Conservation (phyloP, 2,888 invertebrate genomes). For the Zaprionus lineosus region DNA sequence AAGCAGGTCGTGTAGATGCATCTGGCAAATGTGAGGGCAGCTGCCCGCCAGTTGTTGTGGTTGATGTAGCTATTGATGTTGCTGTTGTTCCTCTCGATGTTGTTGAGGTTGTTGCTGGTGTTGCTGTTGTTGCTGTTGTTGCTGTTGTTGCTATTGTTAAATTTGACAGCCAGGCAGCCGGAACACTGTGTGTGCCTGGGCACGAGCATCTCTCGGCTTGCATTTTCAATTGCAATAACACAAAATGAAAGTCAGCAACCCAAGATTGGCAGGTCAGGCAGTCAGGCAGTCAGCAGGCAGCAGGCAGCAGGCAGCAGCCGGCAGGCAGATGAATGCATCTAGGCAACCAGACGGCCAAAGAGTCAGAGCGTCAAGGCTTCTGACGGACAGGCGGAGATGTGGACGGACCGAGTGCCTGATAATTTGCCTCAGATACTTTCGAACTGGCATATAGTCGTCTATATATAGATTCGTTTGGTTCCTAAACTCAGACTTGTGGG, state of each 20-base stretch:
- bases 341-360: too few species aligned
- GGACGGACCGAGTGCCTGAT: conserved; percentile 25
- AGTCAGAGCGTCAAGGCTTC: too few species aligned
- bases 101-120: conserved; percentile 23
- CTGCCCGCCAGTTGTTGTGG: conserved; percentile 40
- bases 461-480: conserved; percentile 24
- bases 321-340: too few species aligned
- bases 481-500: conserved; percentile 32
- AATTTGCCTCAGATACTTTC: conserved; percentile 46
- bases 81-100: conserved; percentile 39
- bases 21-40: conserved; percentile 72
- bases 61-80: conserved; percentile 13
- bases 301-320: too few species aligned
- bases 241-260: conserved; percentile 54
- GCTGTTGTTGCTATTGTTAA: conserved; percentile 40
- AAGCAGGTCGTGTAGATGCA: conserved; percentile 50
- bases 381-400: too few species aligned
- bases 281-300: background rate
- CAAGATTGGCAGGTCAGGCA: conserved; percentile 6
- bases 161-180: conserved; percentile 56
- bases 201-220: conserved; percentile 37
- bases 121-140: conserved; percentile 7
- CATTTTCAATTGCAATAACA: conserved; percentile 60
- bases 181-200: conserved; percentile 36
- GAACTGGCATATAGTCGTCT: conserved; percentile 16